Evolutionary conservation across 2,888 invertebrate genomes (phyloP).

Genomic region (Plagiodera versicolora): DNA sequence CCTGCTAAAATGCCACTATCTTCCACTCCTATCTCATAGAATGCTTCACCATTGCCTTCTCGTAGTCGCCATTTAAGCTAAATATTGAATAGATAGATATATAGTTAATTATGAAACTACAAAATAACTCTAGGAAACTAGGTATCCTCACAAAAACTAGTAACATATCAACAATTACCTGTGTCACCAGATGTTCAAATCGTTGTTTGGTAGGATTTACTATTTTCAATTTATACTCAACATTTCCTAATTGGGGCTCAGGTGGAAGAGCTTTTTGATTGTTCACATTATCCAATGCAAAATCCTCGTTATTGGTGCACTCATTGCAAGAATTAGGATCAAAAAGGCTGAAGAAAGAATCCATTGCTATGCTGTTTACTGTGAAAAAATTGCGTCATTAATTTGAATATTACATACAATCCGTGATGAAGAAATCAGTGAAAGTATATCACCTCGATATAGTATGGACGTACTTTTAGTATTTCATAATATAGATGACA

Average conservation of each 20-base stretch:
- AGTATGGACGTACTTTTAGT: not conserved
- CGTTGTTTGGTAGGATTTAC: constrained; percentile 89
- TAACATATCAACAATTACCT: constrained; percentile 59
- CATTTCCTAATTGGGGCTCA: constrained; percentile 91
- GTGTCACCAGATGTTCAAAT: constrained; percentile 95
- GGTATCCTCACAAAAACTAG: too few relatives aligned
- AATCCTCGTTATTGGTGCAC: constrained; percentile 58
- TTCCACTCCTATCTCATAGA: constrained; percentile 95
- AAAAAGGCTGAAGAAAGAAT: constrained; percentile 80
- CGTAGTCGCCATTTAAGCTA: constrained; percentile 96
- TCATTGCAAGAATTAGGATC: constrained; percentile 64
- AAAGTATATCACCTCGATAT: constrained; percentile 28
- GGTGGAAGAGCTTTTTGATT: constrained; percentile 74
- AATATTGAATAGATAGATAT: constrained; percentile 6
- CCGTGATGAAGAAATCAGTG: constrained; percentile 38
- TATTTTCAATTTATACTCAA: constrained; percentile 94
- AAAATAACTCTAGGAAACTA: too few relatives aligned
- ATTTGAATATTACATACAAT: constrained; percentile 25
- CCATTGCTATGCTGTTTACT: constrained; percentile 60
- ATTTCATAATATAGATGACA: too few relatives aligned
- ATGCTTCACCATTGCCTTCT: constrained; percentile 95
- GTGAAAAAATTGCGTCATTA: constrained; percentile 3
- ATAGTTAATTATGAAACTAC: too few relatives aligned
- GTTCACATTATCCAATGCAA: constrained; percentile 55
- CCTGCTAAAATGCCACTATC: constrained; percentile 89